These are phyloP conservation scores for Albula goreensis DNA, from an alignment of 2,113 vertebrate species.

Conservation along the genomic window DNA sequence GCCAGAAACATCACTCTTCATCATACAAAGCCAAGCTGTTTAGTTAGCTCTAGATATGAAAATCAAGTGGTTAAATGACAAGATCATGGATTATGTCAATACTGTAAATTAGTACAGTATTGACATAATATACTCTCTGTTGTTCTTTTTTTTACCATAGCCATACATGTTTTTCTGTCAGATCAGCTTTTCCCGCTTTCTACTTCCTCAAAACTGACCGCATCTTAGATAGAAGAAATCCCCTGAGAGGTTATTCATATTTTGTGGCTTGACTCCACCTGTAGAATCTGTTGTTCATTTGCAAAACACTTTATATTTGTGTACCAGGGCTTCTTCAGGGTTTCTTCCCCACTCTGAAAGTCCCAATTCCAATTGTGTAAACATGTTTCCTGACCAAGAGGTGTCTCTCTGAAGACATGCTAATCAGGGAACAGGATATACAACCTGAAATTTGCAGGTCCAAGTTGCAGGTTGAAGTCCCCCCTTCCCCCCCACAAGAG, in stretches of 20 bases:
- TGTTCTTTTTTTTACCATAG: not conserved
- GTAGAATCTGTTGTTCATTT: not conserved
- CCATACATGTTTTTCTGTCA: not conserved
- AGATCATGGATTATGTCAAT: not conserved
- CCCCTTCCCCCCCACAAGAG: no score
- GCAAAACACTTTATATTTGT: not conserved
- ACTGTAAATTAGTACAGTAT: not conserved
- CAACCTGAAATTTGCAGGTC: no score
- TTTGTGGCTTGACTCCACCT: not conserved
- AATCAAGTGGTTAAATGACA: not conserved
- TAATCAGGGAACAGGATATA: no score
- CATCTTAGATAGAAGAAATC: not conserved
- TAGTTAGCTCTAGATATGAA: not conserved
- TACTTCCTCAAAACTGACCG: not conserved
- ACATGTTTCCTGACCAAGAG: no score
- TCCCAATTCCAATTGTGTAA: no score
- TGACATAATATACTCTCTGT: not conserved
- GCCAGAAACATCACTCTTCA: not conserved
- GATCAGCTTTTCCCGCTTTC: not conserved
- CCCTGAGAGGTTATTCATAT: not conserved
- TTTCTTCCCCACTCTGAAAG: no score
- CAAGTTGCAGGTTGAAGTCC: no score
- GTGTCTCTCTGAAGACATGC: no score
- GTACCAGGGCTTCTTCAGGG: no score
- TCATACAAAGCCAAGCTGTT: not conserved